These are phyloP conservation scores for Trachelus troglodyta DNA, from an alignment of 2,888 invertebrate genomes.

Conservation along the genomic window DNA sequence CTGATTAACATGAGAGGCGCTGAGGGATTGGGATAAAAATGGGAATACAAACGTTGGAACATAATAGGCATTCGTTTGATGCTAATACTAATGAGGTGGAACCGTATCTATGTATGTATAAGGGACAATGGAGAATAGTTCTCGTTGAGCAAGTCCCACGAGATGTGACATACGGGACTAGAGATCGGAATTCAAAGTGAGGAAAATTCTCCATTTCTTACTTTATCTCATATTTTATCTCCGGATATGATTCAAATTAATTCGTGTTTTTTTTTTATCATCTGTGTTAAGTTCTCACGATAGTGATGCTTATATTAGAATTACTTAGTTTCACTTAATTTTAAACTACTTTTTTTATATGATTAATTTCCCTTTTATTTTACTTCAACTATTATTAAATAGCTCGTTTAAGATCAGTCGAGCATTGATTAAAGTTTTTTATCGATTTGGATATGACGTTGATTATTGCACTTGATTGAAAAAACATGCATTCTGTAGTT, in stretches of 20 bases:
- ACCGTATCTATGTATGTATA: slow-evolving; percentile 27
- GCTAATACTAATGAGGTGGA: slow-evolving; percentile 58
- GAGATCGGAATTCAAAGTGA: not conserved
- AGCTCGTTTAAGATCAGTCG: not conserved
- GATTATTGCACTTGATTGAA: not conserved
- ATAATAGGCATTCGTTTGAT: slow-evolving; percentile 54
- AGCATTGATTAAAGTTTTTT: not conserved
- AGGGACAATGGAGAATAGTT: slow-evolving; percentile 39
- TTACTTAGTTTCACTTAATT: not conserved
- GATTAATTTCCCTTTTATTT: not conserved
- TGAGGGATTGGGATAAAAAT: slow-evolving; percentile 55
- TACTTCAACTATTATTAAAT: not conserved
- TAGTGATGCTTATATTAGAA: not conserved
- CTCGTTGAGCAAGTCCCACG: slow-evolving; percentile 23
- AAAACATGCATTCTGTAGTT: not conserved
- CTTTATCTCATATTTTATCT: not conserved
- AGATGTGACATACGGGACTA: not conserved
- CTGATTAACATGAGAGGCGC: slow-evolving; percentile 45
- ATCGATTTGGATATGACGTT: not conserved
- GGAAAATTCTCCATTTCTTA: not conserved
- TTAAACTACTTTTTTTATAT: not conserved
- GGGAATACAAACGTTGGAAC: slow-evolving; percentile 55
- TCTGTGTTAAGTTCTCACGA: not conserved
- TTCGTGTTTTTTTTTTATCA: not conserved
- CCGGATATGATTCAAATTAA: not conserved